Conservation (phyloP, 2,797 vertebrate species). For the Artibeus jamaicensis region DNA sequence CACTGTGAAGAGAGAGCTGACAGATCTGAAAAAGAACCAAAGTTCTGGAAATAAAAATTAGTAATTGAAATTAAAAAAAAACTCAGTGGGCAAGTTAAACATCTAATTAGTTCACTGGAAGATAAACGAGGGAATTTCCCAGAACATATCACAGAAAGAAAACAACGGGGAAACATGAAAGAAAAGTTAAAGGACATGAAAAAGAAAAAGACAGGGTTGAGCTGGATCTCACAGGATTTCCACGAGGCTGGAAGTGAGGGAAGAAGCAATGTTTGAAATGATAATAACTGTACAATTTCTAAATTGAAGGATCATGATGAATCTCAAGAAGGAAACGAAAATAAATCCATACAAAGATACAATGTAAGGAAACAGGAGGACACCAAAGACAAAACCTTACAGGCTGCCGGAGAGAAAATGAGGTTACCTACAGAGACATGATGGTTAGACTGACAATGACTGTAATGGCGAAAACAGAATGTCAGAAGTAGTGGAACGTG, state of each 20-base stretch:
- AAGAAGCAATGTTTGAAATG: background rate
- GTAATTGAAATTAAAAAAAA: background rate
- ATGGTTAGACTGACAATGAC: background rate
- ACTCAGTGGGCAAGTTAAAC: background rate
- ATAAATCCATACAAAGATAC: background rate
- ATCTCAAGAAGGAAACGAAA: background rate
- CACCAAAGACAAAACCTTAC: background rate
- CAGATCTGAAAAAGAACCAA: background rate
- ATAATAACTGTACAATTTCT: background rate
- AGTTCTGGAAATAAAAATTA: background rate
- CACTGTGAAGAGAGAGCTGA: background rate
- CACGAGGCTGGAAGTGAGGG: background rate
- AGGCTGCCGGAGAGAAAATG: background rate
- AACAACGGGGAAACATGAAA: background rate
- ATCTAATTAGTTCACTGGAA: constrained; percentile 4
- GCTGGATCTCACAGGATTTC: background rate
- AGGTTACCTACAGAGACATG: background rate
- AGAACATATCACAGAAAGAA: background rate
- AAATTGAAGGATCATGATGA: background rate
- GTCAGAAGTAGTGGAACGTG: background rate
- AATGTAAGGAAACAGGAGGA: background rate
- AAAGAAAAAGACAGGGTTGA: background rate
- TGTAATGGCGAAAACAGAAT: background rate
- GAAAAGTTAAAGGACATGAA: background rate
- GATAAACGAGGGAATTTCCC: background rate